A percentile compares a stretch with the other conserved stretches of the same genome.
phyloP scores from a whole-genome alignment of 2,113 vertebrate species.

The Octodon degus region DNA sequence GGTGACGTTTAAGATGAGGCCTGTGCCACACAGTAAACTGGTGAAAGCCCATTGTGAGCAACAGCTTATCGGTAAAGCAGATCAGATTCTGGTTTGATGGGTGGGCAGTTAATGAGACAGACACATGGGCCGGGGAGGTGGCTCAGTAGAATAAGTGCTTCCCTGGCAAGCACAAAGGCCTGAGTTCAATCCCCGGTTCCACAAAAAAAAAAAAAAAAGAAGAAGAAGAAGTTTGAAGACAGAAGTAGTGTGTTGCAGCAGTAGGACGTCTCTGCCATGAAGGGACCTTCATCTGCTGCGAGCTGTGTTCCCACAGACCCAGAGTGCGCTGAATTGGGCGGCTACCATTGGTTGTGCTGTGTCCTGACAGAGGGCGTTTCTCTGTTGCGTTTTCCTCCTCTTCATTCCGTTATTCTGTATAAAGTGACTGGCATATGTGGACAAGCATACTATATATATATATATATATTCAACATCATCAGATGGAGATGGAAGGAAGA shows the following conservation, averaged over 20 bases:
- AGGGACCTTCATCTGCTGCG: slow-evolving; percentile 85
- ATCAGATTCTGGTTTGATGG: not conserved
- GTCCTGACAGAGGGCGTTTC: slow-evolving; percentile 88
- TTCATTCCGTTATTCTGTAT: slow-evolving; percentile 90
- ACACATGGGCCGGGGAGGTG: not conserved
- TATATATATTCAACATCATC: slow-evolving; percentile 83
- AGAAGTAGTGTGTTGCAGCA: slow-evolving; percentile 93
- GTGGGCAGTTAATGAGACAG: not conserved
- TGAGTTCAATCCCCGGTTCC: no score
- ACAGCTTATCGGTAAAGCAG: not conserved
- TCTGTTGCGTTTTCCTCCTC: slow-evolving; percentile 83
- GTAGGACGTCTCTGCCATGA: slow-evolving; percentile 91
- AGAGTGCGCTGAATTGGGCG: slow-evolving; percentile 87
- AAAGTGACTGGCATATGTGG: slow-evolving; percentile 86
- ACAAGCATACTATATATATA: slow-evolving; percentile 73
- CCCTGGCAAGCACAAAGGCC: no score
- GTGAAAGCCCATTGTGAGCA: slow-evolving; percentile 1
- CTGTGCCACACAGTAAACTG: not conserved
- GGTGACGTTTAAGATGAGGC: not conserved
- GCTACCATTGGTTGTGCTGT: slow-evolving; percentile 85
- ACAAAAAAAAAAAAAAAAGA: no score
- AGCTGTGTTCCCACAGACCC: slow-evolving; percentile 81
- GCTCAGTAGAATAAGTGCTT: no score
- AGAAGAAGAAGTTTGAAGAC: slow-evolving; percentile 94
- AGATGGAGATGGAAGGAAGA: slow-evolving; percentile 79